Conservation (phyloP, 2,888 invertebrate species). For the Crossocerus cetratus region DNA sequence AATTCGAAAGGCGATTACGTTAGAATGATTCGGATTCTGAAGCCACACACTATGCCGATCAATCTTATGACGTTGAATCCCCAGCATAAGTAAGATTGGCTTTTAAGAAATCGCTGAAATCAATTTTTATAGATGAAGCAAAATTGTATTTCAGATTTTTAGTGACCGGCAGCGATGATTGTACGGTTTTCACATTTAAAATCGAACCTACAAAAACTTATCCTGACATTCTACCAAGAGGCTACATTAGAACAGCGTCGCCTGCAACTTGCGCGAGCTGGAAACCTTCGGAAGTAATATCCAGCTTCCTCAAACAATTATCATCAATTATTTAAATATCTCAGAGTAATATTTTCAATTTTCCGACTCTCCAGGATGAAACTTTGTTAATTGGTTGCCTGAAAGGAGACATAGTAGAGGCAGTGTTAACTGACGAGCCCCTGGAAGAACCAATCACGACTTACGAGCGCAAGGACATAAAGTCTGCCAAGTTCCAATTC, state of each 20-base stretch:
- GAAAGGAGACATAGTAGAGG: constrained; percentile 79
- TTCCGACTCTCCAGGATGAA: constrained; percentile 64
- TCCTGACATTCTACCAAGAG: constrained; percentile 81
- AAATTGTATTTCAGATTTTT: constrained; percentile 76
- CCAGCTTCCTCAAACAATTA: neutral
- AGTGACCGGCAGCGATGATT: constrained; percentile 84
- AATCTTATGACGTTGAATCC: constrained; percentile 82
- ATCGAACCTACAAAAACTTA: constrained; percentile 72
- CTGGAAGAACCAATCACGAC: constrained; percentile 77
- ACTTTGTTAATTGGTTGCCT: constrained; percentile 79
- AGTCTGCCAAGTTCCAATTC: constrained; percentile 77
- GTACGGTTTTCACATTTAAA: constrained; percentile 83
- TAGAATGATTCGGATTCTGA: constrained; percentile 74
- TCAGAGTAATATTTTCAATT: constrained; percentile 33
- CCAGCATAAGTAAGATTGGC: constrained; percentile 57
- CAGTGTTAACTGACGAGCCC: constrained; percentile 76
- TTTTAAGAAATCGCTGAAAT: neutral
- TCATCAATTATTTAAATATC: neutral
- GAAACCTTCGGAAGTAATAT: constrained; percentile 80
- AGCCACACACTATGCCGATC: constrained; percentile 84
- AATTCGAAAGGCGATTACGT: constrained; percentile 49
- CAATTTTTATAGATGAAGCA: neutral
- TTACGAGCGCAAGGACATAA: constrained; percentile 74
- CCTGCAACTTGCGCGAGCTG: constrained; percentile 83
- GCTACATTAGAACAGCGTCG: constrained; percentile 83